These are phyloP conservation scores for Catharus ustulatus DNA, from an alignment of 2,797 vertebrate genomes.

Conservation along the genomic window DNA sequence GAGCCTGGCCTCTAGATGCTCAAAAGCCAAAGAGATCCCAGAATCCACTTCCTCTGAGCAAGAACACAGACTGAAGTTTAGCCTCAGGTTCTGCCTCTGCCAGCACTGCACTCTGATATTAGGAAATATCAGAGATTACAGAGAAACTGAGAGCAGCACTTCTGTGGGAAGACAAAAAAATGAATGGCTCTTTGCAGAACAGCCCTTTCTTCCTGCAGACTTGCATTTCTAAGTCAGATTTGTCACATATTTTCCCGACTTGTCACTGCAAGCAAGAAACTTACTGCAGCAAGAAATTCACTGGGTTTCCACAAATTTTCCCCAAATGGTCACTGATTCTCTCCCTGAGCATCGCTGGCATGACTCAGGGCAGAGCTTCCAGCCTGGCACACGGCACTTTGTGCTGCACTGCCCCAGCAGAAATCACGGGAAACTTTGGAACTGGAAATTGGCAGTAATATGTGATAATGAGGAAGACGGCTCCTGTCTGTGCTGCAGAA, in stretches of 20 bases:
- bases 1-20: slow-evolving; percentile 11
- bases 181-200: background rate
- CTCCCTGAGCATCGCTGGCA: fast-evolving
- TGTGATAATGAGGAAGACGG: slow-evolving; percentile 49
- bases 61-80: slow-evolving; percentile 67
- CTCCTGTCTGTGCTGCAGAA: slow-evolving; percentile 20
- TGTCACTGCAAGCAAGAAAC: background rate
- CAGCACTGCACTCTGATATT: background rate
- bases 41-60: slow-evolving; percentile 69
- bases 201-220: background rate
- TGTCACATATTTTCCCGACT: background rate
- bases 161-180: background rate
- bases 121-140: background rate
- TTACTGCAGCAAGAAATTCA: background rate
- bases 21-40: slow-evolving; percentile 68
- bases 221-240: slow-evolving; percentile 16
- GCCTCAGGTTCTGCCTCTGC: slow-evolving; percentile 64
- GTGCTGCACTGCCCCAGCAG: background rate
- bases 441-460: slow-evolving; percentile 42
- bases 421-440: background rate
- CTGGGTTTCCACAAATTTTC: background rate
- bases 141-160: background rate
- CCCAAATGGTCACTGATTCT: background rate
- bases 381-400: background rate
- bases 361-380: background rate